Evolutionary conservation across 2,888 invertebrate species (phyloP).

Genomic region (Caenorhabditis zanzibari): DNA sequence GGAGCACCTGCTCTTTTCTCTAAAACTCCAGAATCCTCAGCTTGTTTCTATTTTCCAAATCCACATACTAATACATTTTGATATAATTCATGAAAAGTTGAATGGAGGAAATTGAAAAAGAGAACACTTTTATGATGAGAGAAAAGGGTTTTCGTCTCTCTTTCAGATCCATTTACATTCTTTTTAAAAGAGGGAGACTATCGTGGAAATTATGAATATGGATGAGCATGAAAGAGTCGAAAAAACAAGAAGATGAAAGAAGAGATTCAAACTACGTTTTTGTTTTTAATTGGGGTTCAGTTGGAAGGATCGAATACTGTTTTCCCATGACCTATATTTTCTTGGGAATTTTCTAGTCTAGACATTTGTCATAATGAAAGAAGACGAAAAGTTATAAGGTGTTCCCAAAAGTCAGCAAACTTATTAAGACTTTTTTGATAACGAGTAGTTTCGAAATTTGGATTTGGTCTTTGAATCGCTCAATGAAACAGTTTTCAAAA

Average conservation of each 20-base stretch:
- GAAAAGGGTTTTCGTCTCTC: constrained; percentile 15
- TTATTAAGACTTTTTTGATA: neutral
- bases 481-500: too few species aligned
- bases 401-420: constrained; percentile 18
- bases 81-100: constrained; percentile 4
- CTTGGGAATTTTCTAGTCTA: neutral
- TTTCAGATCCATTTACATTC: constrained; percentile 39
- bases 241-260: neutral
- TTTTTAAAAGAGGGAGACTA: constrained; percentile 14
- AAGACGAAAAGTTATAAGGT: neutral
- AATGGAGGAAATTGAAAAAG: neutral
- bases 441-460: too few species aligned
- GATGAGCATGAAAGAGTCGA: constrained; percentile 20
- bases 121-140: constrained; percentile 24
- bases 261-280: constrained; percentile 32
- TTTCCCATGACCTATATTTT: neutral
- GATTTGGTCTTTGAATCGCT: neutral
- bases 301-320: neutral
- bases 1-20: constrained; percentile 13
- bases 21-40: neutral
- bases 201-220: constrained; percentile 35
- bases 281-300: neutral
- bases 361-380: constrained; percentile 1
- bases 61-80: neutral
- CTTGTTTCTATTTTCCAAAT: neutral